phyloP scores from a whole-genome alignment of 2,888 invertebrate genomes.

The Chrysolina haemoptera region DNA sequence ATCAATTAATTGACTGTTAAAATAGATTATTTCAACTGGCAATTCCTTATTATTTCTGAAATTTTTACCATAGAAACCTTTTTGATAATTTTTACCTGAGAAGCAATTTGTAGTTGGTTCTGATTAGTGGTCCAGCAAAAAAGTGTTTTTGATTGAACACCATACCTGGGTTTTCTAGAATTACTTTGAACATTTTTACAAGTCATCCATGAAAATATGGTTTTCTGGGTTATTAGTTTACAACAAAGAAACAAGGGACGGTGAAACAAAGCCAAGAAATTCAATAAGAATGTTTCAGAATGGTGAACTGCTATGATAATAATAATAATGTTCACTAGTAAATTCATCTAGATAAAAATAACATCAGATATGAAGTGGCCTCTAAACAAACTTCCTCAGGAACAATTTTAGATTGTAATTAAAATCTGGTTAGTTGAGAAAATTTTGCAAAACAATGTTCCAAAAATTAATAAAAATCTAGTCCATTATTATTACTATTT shows the following conservation, averaged over 20 bases:
- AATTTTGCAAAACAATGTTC: too few species aligned
- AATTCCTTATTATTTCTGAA: background rate
- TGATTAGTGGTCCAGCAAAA: conserved; percentile 9
- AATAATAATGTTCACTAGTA: too few species aligned
- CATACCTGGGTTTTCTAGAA: conserved; percentile 8
- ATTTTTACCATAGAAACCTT: background rate
- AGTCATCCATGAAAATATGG: conserved; percentile 30
- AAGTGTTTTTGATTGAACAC: conserved; percentile 12
- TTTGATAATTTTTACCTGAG: conserved; percentile 4
- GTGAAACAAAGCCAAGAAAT: background rate
- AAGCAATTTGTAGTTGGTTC: conserved; percentile 4
- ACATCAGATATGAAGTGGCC: too few species aligned
- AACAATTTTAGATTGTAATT: too few species aligned
- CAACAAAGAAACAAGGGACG: background rate
- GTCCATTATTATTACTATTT: too few species aligned
- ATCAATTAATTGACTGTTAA: conserved; percentile 28
- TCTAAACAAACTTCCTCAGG: too few species aligned
- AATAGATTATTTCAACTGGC: background rate
- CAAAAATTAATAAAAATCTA: too few species aligned
- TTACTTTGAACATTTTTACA: conserved; percentile 27
- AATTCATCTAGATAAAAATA: too few species aligned
- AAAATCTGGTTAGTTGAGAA: too few species aligned
- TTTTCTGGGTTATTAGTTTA: background rate
- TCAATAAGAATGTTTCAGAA: background rate
- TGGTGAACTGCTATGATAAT: too few species aligned